Evolutionary conservation across 2,113 vertebrate species (phyloP), one percentile per base, ranked within the genome.

Genomic region (Mola mola): DNA sequence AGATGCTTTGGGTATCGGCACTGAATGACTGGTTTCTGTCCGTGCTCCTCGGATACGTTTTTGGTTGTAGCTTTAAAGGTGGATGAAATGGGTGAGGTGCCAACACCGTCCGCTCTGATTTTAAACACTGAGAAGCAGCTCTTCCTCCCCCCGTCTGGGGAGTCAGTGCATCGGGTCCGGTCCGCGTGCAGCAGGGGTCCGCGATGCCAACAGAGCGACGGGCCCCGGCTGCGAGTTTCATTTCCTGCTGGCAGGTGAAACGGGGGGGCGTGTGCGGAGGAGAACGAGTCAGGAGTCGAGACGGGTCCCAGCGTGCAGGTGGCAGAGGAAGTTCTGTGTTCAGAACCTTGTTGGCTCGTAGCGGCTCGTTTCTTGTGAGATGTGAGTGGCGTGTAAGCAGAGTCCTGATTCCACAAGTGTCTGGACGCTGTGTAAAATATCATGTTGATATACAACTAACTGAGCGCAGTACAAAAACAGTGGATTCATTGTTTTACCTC

Each of bases 241-340:
- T 77, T 80, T 79, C 75, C 82, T 87, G 84, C 79, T 75, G 84
- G 86, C 84, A 21, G 82, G 82, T 81, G 3, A 73, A 78, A 66
- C 48, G 66, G 79, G 38, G 44, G 38, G n/a, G n/a, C n/a, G n/a
- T n/a, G n/a, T n/a, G n/a, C n/a, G n/a, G n/a, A n/a, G n/a, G n/a
- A n/a, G n/a, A n/a, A n/a, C n/a, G n/a, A n/a, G n/a, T n/a, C n/a
- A n/a, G n/a, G n/a, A n/a, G n/a, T n/a, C n/a, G n/a, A n/a, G 8
- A 44, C 26, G 34, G 19, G 13, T 72, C 68, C 37, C 42, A 0
- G 28, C 26, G 63, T 24, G 78, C n/a, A 34, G 15, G 3, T 8
- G 15, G 24, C 15, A 11, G 8, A 11, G 5, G 9, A 26, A 17
- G 64, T 75, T 69, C 46, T 57, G 40, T 53, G 4, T n/a, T 52